These are phyloP conservation scores for Adelphocoris suturalis DNA, from an alignment of 2,888 invertebrate species.

Conservation along the genomic window DNA sequence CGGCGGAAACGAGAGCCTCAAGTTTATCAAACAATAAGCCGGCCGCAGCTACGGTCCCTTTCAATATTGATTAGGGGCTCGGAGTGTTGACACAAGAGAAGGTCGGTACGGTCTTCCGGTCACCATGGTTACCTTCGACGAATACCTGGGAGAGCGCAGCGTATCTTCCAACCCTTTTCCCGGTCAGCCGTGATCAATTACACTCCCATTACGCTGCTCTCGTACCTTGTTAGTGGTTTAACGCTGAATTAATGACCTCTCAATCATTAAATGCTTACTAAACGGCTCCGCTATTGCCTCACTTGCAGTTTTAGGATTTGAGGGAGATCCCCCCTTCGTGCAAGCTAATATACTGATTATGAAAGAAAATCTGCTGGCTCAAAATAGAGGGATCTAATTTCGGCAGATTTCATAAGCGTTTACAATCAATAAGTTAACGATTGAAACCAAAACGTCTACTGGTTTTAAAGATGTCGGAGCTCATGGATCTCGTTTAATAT, in stretches of 20 bases:
- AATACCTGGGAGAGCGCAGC: not conserved
- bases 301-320: not conserved
- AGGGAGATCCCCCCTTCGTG: too few species aligned
- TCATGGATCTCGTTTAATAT: too few species aligned
- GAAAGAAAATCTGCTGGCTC: too few species aligned
- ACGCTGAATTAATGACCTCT: conserved; percentile 16
- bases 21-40: conserved; percentile 60
- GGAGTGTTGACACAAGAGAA: conserved; percentile 68
- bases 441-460: too few species aligned
- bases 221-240: conserved; percentile 1
- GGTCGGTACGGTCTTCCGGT: conserved; percentile 64
- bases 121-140: conserved; percentile 53
- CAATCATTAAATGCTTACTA: conserved; percentile 18
- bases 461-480: too few species aligned
- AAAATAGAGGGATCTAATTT: too few species aligned
- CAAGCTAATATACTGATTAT: too few species aligned
- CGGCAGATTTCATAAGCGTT: too few species aligned
- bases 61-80: conserved; percentile 61
- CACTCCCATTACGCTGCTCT: conserved; percentile 4
- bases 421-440: too few species aligned
- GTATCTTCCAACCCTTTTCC: conserved; percentile 19
- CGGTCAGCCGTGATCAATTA: conserved; percentile 42
- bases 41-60: conserved; percentile 40
- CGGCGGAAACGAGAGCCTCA: not conserved
- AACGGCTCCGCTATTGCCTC: not conserved